Conservation (phyloP, 2,797 vertebrate genomes). For the Clarias fuscus region DNA sequence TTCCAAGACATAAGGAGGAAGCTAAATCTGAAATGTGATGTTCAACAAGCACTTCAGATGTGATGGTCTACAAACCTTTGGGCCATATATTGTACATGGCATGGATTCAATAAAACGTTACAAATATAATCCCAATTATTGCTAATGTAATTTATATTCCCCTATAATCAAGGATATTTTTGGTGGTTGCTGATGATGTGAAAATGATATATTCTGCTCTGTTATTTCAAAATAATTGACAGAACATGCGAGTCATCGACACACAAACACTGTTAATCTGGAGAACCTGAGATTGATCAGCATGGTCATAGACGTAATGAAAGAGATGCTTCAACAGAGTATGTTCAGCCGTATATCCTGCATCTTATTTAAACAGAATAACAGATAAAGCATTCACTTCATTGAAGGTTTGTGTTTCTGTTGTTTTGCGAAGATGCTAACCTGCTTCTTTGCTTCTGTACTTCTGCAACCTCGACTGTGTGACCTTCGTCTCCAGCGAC, state of each 20-base stretch:
- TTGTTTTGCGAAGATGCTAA: constrained; percentile 53
- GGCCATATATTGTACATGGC: background rate
- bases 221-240: constrained; percentile 4
- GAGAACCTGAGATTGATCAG: background rate
- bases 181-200: background rate
- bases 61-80: background rate
- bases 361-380: background rate
- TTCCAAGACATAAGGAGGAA: background rate
- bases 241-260: background rate
- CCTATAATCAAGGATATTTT: background rate
- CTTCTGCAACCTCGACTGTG: constrained; percentile 73
- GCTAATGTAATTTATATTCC: background rate
- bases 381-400: background rate
- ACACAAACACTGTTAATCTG: background rate
- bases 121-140: background rate
- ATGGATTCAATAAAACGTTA: background rate
- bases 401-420: background rate
- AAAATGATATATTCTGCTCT: background rate
- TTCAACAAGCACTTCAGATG: background rate
- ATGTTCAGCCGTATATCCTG: background rate
- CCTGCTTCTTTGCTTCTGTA: constrained; percentile 89
- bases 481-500: constrained; percentile 79
- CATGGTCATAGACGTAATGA: background rate
- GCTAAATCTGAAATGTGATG: background rate
- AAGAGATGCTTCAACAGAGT: background rate